Evolutionary conservation across 2,113 vertebrate genomes (phyloP), one percentile per base, ranked within the genome.

Genomic region (Ammodytes dubius): DNA sequence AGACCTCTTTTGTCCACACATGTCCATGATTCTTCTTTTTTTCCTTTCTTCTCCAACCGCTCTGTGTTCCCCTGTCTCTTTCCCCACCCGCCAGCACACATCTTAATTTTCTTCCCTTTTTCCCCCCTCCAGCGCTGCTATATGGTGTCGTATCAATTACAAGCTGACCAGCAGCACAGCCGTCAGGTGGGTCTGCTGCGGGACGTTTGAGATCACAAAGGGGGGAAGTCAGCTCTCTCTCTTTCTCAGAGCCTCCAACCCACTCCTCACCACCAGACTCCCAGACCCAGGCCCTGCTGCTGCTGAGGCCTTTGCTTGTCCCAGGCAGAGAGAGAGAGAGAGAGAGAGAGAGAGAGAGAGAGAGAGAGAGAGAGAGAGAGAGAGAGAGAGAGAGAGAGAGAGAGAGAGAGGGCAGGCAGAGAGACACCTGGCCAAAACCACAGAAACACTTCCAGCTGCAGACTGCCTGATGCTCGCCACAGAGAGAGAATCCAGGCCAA

Each of bases 341-440:
- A 27, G 27, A 27, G 27, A 27, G 27, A 27, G 27, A 27, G 27
- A 27, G 27, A 27, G 27, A 27, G 27, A 27, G 27, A 2, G 27
- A 87, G 83, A 86, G 86, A 92, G 91, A 94, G 27, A 27, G 27
- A 27, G 27, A 27, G 27, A 27, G 27, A 91, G 90, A 27, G 27
- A 27, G 27, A 27, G 27, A 27, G 27, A 27, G 27, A 2, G 27
- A 27, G 27, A 27, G 27, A 27, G 27, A 27, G 27, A 27, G 27
- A 27, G 27, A 27, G 27, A 27, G 27, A 27, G 27, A 2, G 27
- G 27, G 27, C 27, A 27, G 77, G 83, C 89, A 87, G 83, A 86
- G 86, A 92, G 91, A 94, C 94, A 94, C 94, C 93, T 94, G 94
- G 91, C 93, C 93, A 95, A 27, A 93, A 90, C 92, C 90, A 27